phyloP scores from a whole-genome alignment of 2,797 vertebrate genomes.

The Sebastes wilsoni region DNA sequence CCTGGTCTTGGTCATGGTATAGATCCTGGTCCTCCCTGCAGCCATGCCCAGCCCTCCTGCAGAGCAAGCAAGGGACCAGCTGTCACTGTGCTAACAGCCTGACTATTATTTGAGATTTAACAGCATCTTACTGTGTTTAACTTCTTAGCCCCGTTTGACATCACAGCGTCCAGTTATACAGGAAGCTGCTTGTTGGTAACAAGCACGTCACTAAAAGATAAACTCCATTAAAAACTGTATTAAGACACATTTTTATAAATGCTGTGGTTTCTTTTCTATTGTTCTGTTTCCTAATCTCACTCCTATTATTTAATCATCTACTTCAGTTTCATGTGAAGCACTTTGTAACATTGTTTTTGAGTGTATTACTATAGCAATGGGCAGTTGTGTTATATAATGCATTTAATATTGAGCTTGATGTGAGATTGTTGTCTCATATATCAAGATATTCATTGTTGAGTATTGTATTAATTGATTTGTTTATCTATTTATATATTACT shows the following conservation, averaged over 20 bases:
- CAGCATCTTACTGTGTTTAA: slow-evolving; percentile 47
- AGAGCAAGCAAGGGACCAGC: slow-evolving; percentile 50
- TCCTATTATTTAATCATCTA: background rate
- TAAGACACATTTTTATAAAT: background rate
- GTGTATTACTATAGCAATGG: background rate
- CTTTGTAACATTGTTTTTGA: background rate
- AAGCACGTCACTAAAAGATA: background rate
- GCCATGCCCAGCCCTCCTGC: slow-evolving; percentile 19
- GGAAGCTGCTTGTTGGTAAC: background rate
- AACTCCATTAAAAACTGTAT: background rate
- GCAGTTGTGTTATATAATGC: background rate
- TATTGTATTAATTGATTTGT: background rate
- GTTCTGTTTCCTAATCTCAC: background rate
- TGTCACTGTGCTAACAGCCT: slow-evolving; percentile 49
- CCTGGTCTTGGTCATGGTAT: background rate
- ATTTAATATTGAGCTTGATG: background rate
- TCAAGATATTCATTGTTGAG: background rate
- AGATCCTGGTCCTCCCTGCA: slow-evolving; percentile 1
- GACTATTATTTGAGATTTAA: slow-evolving; percentile 52
- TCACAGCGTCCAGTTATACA: background rate
- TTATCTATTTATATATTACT: background rate
- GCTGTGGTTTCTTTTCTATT: background rate
- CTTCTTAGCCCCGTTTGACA: slow-evolving; percentile 44
- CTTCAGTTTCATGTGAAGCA: background rate
- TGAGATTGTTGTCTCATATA: background rate